These are phyloP conservation scores for Phthorimaea operculella DNA, from an alignment of 1,140 invertebrate species.

Conservation along the genomic window DNA sequence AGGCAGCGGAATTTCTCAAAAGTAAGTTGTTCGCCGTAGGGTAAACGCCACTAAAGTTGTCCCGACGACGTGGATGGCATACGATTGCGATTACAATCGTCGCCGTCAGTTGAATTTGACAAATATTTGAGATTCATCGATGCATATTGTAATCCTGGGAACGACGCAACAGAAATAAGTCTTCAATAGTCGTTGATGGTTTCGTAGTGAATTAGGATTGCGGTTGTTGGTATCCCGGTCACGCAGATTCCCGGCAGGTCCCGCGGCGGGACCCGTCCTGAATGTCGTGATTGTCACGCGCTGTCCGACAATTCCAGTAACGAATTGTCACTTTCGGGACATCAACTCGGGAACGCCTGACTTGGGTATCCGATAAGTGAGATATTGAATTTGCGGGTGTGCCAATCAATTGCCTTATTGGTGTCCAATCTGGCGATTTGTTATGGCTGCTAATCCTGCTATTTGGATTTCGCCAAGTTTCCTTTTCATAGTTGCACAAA, in stretches of 20 bases:
- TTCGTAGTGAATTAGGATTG: slow-evolving; percentile 6
- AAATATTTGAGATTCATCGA: too few species aligned
- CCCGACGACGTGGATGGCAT: slow-evolving; percentile 41
- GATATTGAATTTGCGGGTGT: background rate
- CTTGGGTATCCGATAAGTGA: slow-evolving; percentile 1
- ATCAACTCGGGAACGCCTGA: background rate
- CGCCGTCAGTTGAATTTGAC: too few species aligned
- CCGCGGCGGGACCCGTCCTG: slow-evolving; percentile 9
- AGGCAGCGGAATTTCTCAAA: background rate
- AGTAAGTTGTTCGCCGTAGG: slow-evolving; percentile 7
- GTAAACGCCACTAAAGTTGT: slow-evolving; percentile 47
- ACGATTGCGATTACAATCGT: slow-evolving; percentile 5
- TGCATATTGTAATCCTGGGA: too few species aligned
- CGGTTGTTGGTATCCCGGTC: slow-evolving; percentile 24
- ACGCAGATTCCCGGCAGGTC: slow-evolving; percentile 30
- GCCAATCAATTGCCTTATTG: background rate
- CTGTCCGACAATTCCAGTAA: slow-evolving; percentile 1
- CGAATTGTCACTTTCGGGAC: slow-evolving; percentile 2
- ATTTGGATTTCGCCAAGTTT: too few species aligned
- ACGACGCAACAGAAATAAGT: too few species aligned
- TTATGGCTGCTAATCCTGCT: too few species aligned
- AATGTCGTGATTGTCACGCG: slow-evolving; percentile 35
- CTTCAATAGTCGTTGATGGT: too few species aligned
- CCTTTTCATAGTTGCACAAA: too few species aligned
- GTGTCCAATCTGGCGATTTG: too few species aligned